A percentile compares a stretch with the other conserved stretches of the same genome.
Conservation (phyloP, 2,888 invertebrate species). For the Scaptomyza reducta region DNA sequence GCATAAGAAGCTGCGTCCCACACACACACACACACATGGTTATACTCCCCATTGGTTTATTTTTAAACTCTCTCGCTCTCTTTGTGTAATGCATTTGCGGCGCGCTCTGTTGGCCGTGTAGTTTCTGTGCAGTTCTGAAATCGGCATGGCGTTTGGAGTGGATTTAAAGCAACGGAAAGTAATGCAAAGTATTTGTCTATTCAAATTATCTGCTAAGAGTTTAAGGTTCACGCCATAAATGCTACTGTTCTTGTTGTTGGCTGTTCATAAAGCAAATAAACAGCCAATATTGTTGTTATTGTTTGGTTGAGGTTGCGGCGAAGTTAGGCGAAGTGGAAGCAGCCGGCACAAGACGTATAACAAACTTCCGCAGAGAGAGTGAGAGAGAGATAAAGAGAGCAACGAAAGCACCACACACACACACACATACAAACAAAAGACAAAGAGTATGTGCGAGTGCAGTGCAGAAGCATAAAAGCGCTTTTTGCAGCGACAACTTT, state of each 20-base stretch:
- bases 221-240: slow-evolving; percentile 30
- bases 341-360: slow-evolving; percentile 49
- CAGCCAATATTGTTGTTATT: slow-evolving; percentile 41
- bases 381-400: slow-evolving; percentile 10
- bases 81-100: slow-evolving; percentile 48
- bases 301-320: neutral
- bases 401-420: slow-evolving; percentile 47
- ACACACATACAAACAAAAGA: neutral
- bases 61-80: slow-evolving; percentile 62
- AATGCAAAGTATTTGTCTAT: neutral
- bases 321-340: slow-evolving; percentile 24
- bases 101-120: slow-evolving; percentile 74
- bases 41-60: slow-evolving; percentile 53
- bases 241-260: slow-evolving; percentile 10
- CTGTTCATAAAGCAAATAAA: slow-evolving; percentile 45
- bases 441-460: slow-evolving; percentile 14
- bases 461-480: slow-evolving; percentile 58
- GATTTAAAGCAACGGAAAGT: neutral
- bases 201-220: neutral
- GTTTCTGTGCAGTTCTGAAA: slow-evolving; percentile 44
- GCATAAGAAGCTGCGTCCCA: slow-evolving; percentile 57
- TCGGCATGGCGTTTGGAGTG: slow-evolving; percentile 52
- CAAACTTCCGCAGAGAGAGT: slow-evolving; percentile 59
- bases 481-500: slow-evolving; percentile 56
- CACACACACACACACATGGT: slow-evolving; percentile 35